These are phyloP conservation scores for Cinclus cinclus DNA, from an alignment of 2,113 vertebrate species.

Conservation along the genomic window DNA sequence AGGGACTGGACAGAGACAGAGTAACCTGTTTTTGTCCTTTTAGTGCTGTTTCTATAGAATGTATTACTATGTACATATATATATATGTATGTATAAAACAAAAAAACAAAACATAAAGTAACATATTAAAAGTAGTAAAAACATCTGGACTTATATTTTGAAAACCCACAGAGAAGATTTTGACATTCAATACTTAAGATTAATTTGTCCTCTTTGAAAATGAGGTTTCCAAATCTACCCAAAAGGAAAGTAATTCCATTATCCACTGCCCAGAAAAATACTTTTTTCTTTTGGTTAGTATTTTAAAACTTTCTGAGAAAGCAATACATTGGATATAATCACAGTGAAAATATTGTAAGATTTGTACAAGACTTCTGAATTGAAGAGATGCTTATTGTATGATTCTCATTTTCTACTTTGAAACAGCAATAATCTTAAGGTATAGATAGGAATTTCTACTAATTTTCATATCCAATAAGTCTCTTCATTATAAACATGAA, in stretches of 20 bases:
- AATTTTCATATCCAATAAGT: neutral
- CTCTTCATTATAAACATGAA: neutral
- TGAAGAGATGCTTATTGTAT: neutral
- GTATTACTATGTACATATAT: too few relatives aligned
- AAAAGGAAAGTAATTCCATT: neutral
- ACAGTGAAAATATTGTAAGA: neutral
- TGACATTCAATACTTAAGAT: neutral
- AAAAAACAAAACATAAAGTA: neutral
- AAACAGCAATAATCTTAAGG: neutral
- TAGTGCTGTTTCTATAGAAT: neutral
- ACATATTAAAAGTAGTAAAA: neutral
- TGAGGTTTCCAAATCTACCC: neutral
- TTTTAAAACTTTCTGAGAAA: neutral
- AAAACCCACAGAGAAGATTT: neutral
- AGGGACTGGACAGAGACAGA: neutral
- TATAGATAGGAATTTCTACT: neutral
- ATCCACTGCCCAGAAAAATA: neutral
- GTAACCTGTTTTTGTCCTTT: neutral
- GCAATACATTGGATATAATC: neutral
- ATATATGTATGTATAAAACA: too few relatives aligned
- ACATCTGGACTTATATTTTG: neutral
- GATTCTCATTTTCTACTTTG: neutral
- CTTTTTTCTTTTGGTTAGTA: fast-evolving
- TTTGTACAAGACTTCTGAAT: neutral
- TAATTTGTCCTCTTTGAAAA: neutral